phyloP scores from a whole-genome alignment of 2,113 vertebrate species.

The Phalacrocorax carbo region DNA sequence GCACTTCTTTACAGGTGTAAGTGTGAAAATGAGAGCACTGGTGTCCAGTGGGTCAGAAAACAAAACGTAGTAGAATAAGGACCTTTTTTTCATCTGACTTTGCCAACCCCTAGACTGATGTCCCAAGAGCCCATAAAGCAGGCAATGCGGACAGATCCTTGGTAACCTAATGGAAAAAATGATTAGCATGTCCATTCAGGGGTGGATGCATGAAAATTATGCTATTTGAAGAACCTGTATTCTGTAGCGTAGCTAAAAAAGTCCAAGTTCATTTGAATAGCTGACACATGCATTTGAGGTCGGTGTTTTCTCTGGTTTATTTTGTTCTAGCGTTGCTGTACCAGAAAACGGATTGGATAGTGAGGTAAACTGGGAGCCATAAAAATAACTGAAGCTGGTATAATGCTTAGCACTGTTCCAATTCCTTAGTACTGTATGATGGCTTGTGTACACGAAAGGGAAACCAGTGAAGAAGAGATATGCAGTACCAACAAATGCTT shows the following conservation, averaged over 20 bases:
- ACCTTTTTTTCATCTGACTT: not conserved
- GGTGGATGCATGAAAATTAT: not conserved
- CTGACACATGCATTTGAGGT: not conserved
- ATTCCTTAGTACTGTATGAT: not conserved
- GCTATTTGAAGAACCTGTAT: not conserved
- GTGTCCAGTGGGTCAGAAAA: not conserved
- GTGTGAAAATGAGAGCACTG: not conserved
- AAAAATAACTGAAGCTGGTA: not conserved
- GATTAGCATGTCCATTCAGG: not conserved
- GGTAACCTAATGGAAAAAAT: not conserved
- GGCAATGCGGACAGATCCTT: not conserved
- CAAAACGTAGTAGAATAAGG: not conserved
- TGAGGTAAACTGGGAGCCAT: not conserved
- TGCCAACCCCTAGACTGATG: not conserved
- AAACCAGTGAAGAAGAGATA: not conserved
- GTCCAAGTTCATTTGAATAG: not conserved
- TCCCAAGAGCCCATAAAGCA: not conserved
- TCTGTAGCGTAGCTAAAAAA: not conserved
- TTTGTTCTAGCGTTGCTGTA: not conserved
- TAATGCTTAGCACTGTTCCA: not conserved
- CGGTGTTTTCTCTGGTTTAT: not conserved
- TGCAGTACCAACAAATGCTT: not conserved
- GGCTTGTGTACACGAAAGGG: not conserved
- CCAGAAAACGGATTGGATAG: not conserved
- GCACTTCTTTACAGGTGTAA: not conserved